These are phyloP conservation scores for Zenarchopterus dispar DNA, from an alignment of 2,797 vertebrate genomes.

Conservation along the genomic window DNA sequence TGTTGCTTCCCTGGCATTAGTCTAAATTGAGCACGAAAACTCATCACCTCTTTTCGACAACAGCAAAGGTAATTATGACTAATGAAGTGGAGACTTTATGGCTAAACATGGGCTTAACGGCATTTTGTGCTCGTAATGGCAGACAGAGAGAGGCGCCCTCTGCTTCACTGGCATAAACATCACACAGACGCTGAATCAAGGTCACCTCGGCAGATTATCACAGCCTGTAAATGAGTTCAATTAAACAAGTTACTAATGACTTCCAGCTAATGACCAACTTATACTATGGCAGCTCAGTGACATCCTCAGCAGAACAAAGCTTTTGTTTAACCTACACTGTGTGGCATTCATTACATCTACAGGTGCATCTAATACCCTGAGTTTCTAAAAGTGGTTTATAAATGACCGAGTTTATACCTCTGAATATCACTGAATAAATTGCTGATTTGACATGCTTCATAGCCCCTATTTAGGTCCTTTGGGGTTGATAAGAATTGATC, in stretches of 20 bases:
- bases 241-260: slow-evolving; percentile 82
- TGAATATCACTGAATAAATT: neutral
- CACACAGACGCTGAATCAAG: slow-evolving; percentile 75
- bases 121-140: slow-evolving; percentile 68
- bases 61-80: slow-evolving; percentile 77
- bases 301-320: slow-evolving; percentile 34
- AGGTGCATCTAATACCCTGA: slow-evolving; percentile 1
- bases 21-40: slow-evolving; percentile 43
- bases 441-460: slow-evolving; percentile 11
- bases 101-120: slow-evolving; percentile 68
- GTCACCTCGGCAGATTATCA: slow-evolving; percentile 81
- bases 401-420: too few relatives aligned
- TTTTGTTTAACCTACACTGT: slow-evolving; percentile 28
- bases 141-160: slow-evolving; percentile 61
- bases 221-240: slow-evolving; percentile 81
- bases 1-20: slow-evolving; percentile 48
- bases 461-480: neutral
- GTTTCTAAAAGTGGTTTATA: too few relatives aligned
- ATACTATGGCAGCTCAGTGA: slow-evolving; percentile 53
- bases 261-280: slow-evolving; percentile 75
- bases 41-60: slow-evolving; percentile 62
- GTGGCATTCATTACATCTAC: slow-evolving; percentile 7
- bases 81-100: slow-evolving; percentile 75
- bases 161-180: slow-evolving; percentile 72
- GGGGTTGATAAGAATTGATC: slow-evolving; percentile 22